Evolutionary conservation across 2,113 vertebrate genomes (phyloP).

Genomic region (Carassius gibelio): DNA sequence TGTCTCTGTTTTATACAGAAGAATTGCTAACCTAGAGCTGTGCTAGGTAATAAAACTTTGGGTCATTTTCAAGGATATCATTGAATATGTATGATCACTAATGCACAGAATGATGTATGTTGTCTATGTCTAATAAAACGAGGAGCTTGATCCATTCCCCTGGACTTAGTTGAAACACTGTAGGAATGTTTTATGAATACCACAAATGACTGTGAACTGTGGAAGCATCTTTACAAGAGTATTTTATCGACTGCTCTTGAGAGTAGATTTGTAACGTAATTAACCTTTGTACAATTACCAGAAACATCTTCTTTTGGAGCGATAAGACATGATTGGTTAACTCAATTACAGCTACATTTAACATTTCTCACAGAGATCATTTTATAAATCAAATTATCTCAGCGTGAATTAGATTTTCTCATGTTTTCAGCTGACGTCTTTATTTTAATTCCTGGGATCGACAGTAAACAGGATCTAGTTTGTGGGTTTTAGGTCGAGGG

Average conservation of each 20-base stretch:
- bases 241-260: constrained; percentile 26
- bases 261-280: constrained; percentile 22
- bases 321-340: neutral
- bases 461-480: constrained; percentile 1
- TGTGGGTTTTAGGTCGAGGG: neutral
- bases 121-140: constrained; percentile 17
- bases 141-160: constrained; percentile 36
- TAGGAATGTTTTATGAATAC: neutral
- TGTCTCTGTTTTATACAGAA: constrained; percentile 12
- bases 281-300: constrained; percentile 12
- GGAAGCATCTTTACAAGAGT: neutral
- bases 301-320: neutral
- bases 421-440: neutral
- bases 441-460: neutral
- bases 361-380: neutral
- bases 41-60: constrained; percentile 13
- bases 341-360: neutral
- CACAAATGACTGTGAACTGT: constrained; percentile 2
- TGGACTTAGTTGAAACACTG: neutral
- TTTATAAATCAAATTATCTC: constrained; percentile 10
- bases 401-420: neutral
- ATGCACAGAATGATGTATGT: constrained; percentile 23
- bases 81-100: constrained; percentile 50
- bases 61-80: constrained; percentile 24
- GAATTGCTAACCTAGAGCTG: constrained; percentile 19